Conservation (phyloP, 1,140 invertebrate genomes). For the Dinothrombium tinctorium region DNA sequence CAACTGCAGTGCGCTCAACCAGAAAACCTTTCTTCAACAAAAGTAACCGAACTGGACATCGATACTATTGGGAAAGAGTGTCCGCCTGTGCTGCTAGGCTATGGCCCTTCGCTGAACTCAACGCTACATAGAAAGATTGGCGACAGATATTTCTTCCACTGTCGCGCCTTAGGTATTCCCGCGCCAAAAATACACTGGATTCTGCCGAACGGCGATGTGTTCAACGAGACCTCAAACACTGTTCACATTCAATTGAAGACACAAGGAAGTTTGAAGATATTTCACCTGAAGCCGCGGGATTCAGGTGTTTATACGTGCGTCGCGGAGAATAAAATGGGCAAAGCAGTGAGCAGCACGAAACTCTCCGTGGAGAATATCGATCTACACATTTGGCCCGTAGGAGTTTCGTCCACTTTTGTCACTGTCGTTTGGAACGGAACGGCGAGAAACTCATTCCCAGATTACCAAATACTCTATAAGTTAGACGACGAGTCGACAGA, state of each 20-base stretch:
- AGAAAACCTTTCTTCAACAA: too few species aligned
- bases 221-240: slow-evolving; percentile 19
- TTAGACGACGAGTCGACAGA: background rate
- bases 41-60: too few species aligned
- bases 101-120: too few species aligned
- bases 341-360: slow-evolving; percentile 10
- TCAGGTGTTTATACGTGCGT: slow-evolving; percentile 18
- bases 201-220: slow-evolving; percentile 20
- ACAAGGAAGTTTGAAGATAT: slow-evolving; percentile 20
- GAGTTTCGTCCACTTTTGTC: slow-evolving; percentile 22
- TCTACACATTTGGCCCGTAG: slow-evolving; percentile 20
- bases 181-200: slow-evolving; percentile 23
- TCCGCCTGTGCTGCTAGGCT: background rate
- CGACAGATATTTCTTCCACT: slow-evolving; percentile 22
- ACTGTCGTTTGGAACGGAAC: slow-evolving; percentile 26
- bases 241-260: slow-evolving; percentile 18
- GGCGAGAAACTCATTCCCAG: slow-evolving; percentile 14
- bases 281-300: slow-evolving; percentile 18
- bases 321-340: slow-evolving; percentile 17
- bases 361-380: slow-evolving; percentile 22
- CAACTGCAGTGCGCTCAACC: too few species aligned
- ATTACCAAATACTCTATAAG: background rate
- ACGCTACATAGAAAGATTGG: slow-evolving; percentile 21
- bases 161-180: slow-evolving; percentile 24
- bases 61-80: background rate